Evolutionary conservation across 2,888 invertebrate genomes (phyloP).

Genomic region (Xestoiulus laeticollis): DNA sequence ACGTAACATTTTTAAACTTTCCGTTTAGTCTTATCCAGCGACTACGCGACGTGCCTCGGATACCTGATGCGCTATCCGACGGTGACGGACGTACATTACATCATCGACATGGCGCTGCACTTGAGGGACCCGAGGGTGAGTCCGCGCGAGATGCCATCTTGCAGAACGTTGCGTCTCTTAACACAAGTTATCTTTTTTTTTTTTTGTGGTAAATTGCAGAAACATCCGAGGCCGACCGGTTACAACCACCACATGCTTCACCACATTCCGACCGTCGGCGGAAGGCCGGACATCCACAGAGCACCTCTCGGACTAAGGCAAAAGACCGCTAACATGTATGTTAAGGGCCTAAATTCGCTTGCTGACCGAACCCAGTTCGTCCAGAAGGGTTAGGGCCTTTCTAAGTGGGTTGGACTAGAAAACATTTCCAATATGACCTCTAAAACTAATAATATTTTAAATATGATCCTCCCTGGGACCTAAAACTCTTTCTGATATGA

Average conservation of each 20-base stretch:
- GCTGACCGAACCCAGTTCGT: too few species aligned
- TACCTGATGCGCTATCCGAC: slow-evolving; percentile 76
- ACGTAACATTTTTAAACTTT: neutral
- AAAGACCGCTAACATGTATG: neutral
- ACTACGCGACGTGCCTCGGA: slow-evolving; percentile 73
- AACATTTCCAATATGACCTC: too few species aligned
- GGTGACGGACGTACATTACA: slow-evolving; percentile 71
- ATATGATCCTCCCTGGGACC: too few species aligned
- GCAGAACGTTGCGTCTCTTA: neutral
- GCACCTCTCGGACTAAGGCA: slow-evolving; percentile 44
- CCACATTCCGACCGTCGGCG: slow-evolving; percentile 53
- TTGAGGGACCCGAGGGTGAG: slow-evolving; percentile 55
- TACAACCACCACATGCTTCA: slow-evolving; percentile 54
- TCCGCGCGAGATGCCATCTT: neutral
- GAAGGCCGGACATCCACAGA: slow-evolving; percentile 55
- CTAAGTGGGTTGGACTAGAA: too few species aligned
- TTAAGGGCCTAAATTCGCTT: too few species aligned
- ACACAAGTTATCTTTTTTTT: neutral
- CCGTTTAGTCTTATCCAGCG: slow-evolving; percentile 69
- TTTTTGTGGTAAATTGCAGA: slow-evolving; percentile 42
- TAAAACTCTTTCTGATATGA: too few species aligned
- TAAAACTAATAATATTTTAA: too few species aligned
- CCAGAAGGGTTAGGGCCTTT: too few species aligned
- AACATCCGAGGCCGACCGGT: slow-evolving; percentile 53
- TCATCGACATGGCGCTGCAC: slow-evolving; percentile 71